Conservation (phyloP, 2,113 vertebrate species). For the Sander lucioperca region DNA sequence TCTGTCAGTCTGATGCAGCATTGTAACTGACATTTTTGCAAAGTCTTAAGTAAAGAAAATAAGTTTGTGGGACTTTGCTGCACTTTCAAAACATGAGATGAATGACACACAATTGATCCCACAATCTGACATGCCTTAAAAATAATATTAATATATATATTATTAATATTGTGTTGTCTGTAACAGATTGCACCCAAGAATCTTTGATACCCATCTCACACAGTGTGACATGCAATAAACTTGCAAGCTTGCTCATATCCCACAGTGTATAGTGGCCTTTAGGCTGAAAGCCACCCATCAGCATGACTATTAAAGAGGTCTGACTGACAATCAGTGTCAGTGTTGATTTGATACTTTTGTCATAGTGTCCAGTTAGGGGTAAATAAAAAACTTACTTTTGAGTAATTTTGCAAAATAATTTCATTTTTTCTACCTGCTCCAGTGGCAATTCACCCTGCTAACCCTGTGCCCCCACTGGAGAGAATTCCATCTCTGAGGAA, state of each 20-base stretch:
- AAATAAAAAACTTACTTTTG: not conserved
- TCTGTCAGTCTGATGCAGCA: not conserved
- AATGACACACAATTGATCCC: not conserved
- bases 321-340: not conserved
- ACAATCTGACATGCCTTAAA: constrained; percentile 11
- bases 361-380: not conserved
- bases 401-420: constrained; percentile 4
- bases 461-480: not conserved
- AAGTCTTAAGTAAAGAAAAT: not conserved
- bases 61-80: not conserved
- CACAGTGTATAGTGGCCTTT: not conserved
- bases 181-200: not conserved
- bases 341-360: not conserved
- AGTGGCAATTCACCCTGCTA: not conserved
- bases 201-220: not conserved
- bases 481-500: constrained; percentile 6
- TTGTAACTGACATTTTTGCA: not conserved
- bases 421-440: not conserved
- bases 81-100: not conserved
- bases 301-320: not conserved
- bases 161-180: not conserved
- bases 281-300: not conserved
- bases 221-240: constrained; percentile 7
- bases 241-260: not conserved
- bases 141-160: no score